Conservation (phyloP, 2,113 vertebrate genomes). For the Mustela lutreola region DNA sequence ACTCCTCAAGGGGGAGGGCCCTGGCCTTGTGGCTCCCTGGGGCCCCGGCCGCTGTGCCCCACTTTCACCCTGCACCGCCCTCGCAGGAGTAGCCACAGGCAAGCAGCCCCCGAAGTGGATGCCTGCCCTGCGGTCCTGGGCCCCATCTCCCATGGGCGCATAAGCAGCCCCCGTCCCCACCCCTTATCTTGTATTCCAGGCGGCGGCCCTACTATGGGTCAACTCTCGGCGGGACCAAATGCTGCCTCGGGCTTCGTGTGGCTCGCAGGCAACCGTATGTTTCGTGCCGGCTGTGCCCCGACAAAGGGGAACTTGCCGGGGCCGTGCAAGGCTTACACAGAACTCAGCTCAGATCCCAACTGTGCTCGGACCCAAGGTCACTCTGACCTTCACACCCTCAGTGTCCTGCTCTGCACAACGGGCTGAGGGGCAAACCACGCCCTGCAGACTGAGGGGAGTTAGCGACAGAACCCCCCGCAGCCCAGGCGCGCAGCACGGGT, state of each 20-base stretch:
- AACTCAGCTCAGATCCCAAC: background rate
- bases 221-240: accelerated
- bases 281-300: background rate
- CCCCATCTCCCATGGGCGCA: background rate
- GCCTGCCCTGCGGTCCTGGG: accelerated
- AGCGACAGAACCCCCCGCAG: accelerated
- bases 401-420: background rate
- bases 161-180: accelerated
- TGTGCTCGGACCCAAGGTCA: background rate
- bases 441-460: accelerated
- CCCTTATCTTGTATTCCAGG: background rate
- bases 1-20: too few relatives aligned
- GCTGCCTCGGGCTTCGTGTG: accelerated
- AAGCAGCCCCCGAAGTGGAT: accelerated
- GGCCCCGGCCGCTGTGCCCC: accelerated
- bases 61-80: background rate
- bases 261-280: accelerated
- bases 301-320: accelerated
- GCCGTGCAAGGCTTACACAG: accelerated
- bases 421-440: accelerated
- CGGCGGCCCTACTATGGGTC: accelerated
- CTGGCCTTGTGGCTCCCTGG: accelerated
- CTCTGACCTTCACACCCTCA: background rate
- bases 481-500: accelerated
- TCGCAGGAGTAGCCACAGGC: accelerated